These are phyloP conservation scores for Rhinolophus ferrumequinum DNA, from an alignment of 2,113 vertebrate species.

Conservation along the genomic window DNA sequence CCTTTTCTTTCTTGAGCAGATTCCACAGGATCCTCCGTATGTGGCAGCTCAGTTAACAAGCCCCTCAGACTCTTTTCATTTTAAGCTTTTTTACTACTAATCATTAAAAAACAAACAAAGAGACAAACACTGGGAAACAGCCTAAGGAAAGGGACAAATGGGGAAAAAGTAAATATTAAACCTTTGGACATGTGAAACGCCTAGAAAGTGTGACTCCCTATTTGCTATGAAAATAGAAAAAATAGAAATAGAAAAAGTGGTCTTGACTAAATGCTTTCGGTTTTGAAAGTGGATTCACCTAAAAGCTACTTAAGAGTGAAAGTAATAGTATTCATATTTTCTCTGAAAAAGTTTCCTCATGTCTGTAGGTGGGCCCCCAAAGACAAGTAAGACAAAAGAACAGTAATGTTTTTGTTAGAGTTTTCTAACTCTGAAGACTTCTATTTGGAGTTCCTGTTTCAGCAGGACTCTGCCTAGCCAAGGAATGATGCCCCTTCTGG, in stretches of 20 bases:
- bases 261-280: not conserved
- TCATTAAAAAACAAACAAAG: not conserved
- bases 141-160: not conserved
- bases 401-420: not conserved
- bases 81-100: not conserved
- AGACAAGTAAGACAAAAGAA: not conserved
- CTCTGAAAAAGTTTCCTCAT: not conserved
- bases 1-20: not conserved
- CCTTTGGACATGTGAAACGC: not conserved
- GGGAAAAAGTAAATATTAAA: not conserved
- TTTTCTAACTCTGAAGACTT: not conserved
- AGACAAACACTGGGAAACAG: not conserved
- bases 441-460: not conserved
- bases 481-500: not conserved
- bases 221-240: not conserved
- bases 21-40: not conserved
- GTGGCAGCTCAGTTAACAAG: not conserved
- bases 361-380: not conserved
- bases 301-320: not conserved
- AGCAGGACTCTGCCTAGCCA: not conserved
- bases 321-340: not conserved
- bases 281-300: not conserved
- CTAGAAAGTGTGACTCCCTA: not conserved
- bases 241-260: too few species aligned
- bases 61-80: not conserved